Evolutionary conservation across 1,140 invertebrate species (phyloP), one percentile per base, ranked within the genome.

Genomic region (Nephotettix cincticeps): DNA sequence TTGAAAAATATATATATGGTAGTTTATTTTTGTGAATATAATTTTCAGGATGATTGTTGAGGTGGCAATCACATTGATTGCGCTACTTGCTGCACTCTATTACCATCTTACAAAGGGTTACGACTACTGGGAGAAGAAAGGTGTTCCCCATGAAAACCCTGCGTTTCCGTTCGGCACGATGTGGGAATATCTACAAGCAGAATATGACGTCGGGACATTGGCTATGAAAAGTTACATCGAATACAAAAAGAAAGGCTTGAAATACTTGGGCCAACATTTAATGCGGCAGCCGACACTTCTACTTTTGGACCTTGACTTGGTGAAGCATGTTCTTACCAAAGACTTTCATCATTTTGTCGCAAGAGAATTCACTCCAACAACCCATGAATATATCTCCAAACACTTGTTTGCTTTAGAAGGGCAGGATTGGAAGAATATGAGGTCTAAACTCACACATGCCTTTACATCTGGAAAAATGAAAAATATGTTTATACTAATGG

Each of bases 381-480:
- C 81, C 0, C 78, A 84, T 69, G 84, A 86, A 72, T 79, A 84
- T n/a, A 54, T 86, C 6, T 78, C 79, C 6, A 80, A 79, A 28
- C 83, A 86, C 76, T 73, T 86, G 17, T 82, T 86, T 28, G 79
- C 81, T 36, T 75, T 83, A 58, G 80, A 82, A 72, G 86, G 83
- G 13, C 80, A 83, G 13, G 78, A 82, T 25, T 90, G 88, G 88
- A 84, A 84, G 61, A 77, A 83, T 51, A 79, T 89, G 25, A 79
- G 88, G 51, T 80, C 82, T 11, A 84, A 88, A 70, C 80, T 89
- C 29, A 86, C 85, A 40, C 86, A 86, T 6, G 85, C 85, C 0
- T 90, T 90, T 73, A 89, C 84, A 29, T 84, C 84, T 0, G 84
- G 84, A 6, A 89, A 88, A 78, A 82, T 90, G 74, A 87, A 85